phyloP scores from a whole-genome alignment of 2,113 vertebrate species.

The Silurus glanis region DNA sequence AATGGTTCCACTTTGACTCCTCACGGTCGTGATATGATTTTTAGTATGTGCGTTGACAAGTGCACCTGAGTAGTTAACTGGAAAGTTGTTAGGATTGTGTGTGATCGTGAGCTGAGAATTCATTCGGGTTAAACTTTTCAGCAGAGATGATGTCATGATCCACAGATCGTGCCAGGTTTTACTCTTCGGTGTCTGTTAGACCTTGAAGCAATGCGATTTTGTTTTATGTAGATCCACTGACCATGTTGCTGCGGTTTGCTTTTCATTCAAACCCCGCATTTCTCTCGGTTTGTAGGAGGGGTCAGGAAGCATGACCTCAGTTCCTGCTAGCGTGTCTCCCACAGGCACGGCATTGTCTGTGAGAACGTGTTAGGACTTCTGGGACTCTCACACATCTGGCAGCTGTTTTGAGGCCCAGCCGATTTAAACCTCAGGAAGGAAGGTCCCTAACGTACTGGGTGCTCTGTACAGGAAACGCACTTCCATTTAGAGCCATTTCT shows the following conservation, averaged over 20 bases:
- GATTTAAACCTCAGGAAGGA: constrained; percentile 29
- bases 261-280: constrained; percentile 32
- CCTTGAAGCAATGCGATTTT: neutral
- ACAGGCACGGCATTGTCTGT: constrained; percentile 81
- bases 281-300: constrained; percentile 64
- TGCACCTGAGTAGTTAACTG: neutral
- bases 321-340: constrained; percentile 75
- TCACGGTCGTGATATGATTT: neutral
- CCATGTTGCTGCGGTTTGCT: neutral
- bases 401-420: constrained; percentile 70
- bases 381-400: constrained; percentile 77
- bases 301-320: constrained; percentile 77
- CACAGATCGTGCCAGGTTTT: neutral
- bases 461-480: constrained; percentile 37
- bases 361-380: constrained; percentile 72
- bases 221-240: neutral
- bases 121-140: neutral
- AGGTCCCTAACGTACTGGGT: constrained; percentile 38
- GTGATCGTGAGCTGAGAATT: neutral
- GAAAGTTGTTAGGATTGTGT: neutral
- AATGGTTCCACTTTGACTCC: neutral
- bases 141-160: neutral
- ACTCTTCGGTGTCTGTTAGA: neutral
- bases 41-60: neutral
- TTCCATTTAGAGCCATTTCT: constrained; percentile 1